Evolutionary conservation across 2,797 vertebrate genomes (phyloP).

Genomic region (Neosalanx taihuensis): DNA sequence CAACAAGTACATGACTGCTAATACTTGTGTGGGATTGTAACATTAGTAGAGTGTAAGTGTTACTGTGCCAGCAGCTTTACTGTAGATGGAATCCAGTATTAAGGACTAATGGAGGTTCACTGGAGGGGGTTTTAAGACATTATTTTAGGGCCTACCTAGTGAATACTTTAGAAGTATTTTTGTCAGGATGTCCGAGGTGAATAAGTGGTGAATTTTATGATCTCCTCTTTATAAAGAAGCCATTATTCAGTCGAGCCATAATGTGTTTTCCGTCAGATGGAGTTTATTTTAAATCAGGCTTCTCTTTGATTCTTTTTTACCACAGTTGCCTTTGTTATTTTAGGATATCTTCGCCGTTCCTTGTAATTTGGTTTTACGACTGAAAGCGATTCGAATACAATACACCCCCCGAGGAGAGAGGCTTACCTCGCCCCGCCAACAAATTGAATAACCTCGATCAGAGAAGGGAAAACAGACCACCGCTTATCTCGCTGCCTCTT

Average conservation of each 20-base stretch:
- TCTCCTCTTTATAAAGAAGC: conserved; percentile 28
- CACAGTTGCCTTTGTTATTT: conserved; percentile 67
- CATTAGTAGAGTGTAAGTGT: too few species aligned
- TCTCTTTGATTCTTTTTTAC: conserved; percentile 71
- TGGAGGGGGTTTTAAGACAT: too few species aligned
- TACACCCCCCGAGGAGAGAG: conserved; percentile 63
- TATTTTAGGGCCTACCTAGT: too few species aligned
- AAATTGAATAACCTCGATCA: conserved; percentile 70
- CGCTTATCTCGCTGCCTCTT: conserved; percentile 73
- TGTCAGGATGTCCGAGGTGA: too few species aligned
- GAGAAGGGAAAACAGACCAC: conserved; percentile 76
- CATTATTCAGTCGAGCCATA: conserved; percentile 57
- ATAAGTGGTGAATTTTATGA: conserved; percentile 68
- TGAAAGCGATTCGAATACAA: conserved; percentile 63
- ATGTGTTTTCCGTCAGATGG: conserved; percentile 69
- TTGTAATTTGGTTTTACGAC: conserved; percentile 74
- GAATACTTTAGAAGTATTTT: too few species aligned
- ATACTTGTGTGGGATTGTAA: too few species aligned
- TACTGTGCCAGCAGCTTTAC: conserved; percentile 39
- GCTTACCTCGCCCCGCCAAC: conserved; percentile 69
- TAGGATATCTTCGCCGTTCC: conserved; percentile 73
- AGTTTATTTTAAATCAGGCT: conserved; percentile 62
- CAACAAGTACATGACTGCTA: conserved; percentile 52
- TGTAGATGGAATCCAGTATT: conserved; percentile 51
- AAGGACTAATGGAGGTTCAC: conserved; percentile 52